Conservation (phyloP, 2,888 invertebrate species). For the Epistrophella euchroma region DNA sequence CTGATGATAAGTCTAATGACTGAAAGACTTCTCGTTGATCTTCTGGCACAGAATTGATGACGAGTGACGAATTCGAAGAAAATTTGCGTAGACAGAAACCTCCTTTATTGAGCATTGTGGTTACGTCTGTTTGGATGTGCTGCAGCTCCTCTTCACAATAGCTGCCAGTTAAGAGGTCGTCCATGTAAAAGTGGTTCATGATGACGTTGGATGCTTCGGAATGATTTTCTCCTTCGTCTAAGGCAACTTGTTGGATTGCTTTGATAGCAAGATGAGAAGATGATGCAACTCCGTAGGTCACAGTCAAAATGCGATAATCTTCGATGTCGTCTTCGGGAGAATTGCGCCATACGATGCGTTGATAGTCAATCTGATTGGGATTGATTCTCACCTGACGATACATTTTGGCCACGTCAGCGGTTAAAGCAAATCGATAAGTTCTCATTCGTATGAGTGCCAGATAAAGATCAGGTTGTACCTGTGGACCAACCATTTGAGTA, state of each 20-base stretch:
- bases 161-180: slow-evolving; percentile 24
- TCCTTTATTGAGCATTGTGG: neutral
- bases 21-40: slow-evolving; percentile 18
- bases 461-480: no score
- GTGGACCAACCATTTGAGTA: neutral
- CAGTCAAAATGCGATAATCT: slow-evolving; percentile 13
- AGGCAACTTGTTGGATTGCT: no score
- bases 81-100: slow-evolving; percentile 22
- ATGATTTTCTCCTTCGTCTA: no score
- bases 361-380: slow-evolving; percentile 32
- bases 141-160: neutral
- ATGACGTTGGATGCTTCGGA: no score
- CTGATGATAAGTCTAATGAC: slow-evolving; percentile 20
- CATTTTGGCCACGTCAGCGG: slow-evolving; percentile 44
- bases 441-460: no score
- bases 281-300: no score
- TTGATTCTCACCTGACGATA: slow-evolving; percentile 37
- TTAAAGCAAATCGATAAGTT: neutral
- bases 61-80: slow-evolving; percentile 27
- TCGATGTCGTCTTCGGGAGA: slow-evolving; percentile 3
- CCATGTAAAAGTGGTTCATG: no score
- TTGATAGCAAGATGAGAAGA: no score
- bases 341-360: slow-evolving; percentile 51
- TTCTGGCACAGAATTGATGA: slow-evolving; percentile 29
- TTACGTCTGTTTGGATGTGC: neutral